Conservation (phyloP, 2,797 vertebrate species). For the Acanthurus lineatus region DNA sequence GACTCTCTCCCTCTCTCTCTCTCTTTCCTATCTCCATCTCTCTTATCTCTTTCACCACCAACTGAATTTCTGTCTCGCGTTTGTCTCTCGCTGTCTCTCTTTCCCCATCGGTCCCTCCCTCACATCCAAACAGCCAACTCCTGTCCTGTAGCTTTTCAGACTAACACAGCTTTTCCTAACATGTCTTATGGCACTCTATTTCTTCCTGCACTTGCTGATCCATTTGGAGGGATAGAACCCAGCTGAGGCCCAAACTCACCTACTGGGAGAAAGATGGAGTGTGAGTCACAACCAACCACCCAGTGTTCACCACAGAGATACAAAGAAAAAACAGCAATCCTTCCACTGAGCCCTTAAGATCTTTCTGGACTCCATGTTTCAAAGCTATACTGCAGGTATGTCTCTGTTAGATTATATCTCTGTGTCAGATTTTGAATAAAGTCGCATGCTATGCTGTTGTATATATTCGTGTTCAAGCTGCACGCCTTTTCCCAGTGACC, state of each 20-base stretch:
- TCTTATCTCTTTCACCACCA: slow-evolving; percentile 68
- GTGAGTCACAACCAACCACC: slow-evolving; percentile 81
- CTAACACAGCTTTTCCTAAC: slow-evolving; percentile 63
- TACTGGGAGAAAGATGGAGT: slow-evolving; percentile 76
- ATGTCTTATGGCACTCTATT: slow-evolving; percentile 58
- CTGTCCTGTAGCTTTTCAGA: slow-evolving; percentile 55
- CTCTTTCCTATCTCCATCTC: slow-evolving; percentile 60
- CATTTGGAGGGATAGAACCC: slow-evolving; percentile 79
- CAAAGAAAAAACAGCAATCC: slow-evolving; percentile 36
- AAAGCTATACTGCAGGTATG: slow-evolving; percentile 23
- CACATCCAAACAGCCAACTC: slow-evolving; percentile 44
- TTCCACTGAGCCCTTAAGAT: slow-evolving; percentile 12
- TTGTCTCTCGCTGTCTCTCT: slow-evolving; percentile 55
- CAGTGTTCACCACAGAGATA: slow-evolving; percentile 48
- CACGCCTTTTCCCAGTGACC: slow-evolving; percentile 22
- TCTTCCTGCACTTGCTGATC: slow-evolving; percentile 69
- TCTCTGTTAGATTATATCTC: slow-evolving; percentile 22
- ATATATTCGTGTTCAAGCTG: slow-evolving; percentile 28
- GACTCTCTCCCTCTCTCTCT: slow-evolving; percentile 39
- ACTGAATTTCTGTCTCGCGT: slow-evolving; percentile 73
- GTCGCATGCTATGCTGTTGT: background rate
- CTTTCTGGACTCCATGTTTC: slow-evolving; percentile 16
- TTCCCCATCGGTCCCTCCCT: slow-evolving; percentile 29
- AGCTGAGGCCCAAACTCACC: slow-evolving; percentile 73
- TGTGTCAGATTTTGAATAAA: slow-evolving; percentile 18